Evolutionary conservation across 2,888 invertebrate genomes (phyloP).

Genomic region (Agonopterix alstromeriana): DNA sequence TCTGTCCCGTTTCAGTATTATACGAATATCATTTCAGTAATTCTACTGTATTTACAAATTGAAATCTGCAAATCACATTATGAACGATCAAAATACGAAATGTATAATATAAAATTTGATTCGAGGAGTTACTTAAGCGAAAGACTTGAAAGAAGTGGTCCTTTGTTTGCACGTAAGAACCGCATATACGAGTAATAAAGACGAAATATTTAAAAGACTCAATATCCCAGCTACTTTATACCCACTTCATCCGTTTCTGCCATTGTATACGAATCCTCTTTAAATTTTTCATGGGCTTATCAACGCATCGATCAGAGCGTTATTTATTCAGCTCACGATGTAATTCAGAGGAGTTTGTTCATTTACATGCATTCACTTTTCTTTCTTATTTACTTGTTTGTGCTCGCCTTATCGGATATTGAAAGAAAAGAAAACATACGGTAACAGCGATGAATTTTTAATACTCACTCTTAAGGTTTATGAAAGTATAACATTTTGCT

Average conservation of each 20-base stretch:
- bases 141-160: slow-evolving; percentile 34
- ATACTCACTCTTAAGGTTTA: not conserved
- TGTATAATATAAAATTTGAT: too few species aligned
- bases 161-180: slow-evolving; percentile 42
- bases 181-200: slow-evolving; percentile 37
- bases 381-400: slow-evolving; percentile 52
- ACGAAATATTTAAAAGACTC: slow-evolving; percentile 40
- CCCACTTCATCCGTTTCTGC: slow-evolving; percentile 39
- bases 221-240: slow-evolving; percentile 43
- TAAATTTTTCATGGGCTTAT: slow-evolving; percentile 64
- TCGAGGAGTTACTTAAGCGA: not conserved
- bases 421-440: slow-evolving; percentile 34
- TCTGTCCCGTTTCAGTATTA: not conserved
- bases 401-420: slow-evolving; percentile 46
- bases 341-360: slow-evolving; percentile 61
- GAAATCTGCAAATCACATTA: too few species aligned
- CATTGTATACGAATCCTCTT: slow-evolving; percentile 47
- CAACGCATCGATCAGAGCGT: slow-evolving; percentile 61
- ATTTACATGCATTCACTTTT: slow-evolving; percentile 62
- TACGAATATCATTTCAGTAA: too few species aligned
- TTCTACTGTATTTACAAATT: too few species aligned
- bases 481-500: not conserved
- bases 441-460: slow-evolving; percentile 2
- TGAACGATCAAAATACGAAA: too few species aligned
- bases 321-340: slow-evolving; percentile 66